Conservation (phyloP, 2,797 vertebrate genomes). For the Pogoniulus pusillus region DNA sequence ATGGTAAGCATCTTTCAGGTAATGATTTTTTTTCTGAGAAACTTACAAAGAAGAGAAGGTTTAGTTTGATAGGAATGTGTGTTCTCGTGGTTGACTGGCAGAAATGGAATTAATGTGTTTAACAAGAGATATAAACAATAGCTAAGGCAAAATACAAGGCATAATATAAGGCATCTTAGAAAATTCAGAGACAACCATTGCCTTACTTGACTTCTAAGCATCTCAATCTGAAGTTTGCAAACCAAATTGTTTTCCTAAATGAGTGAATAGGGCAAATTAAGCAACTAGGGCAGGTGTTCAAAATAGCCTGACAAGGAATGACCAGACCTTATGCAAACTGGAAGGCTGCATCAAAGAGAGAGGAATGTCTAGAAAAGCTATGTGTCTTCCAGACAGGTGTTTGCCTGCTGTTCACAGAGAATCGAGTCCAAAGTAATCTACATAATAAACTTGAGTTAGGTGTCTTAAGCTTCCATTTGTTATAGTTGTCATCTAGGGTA, state of each 20-base stretch:
- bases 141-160: not conserved
- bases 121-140: not conserved
- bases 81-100: not conserved
- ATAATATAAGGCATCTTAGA: not conserved
- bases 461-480: not conserved
- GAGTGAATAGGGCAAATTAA: not conserved
- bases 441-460: not conserved
- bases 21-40: not conserved
- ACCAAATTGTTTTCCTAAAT: not conserved
- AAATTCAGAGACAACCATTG: not conserved
- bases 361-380: not conserved
- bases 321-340: not conserved
- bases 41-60: not conserved
- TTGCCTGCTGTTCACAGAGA: not conserved
- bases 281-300: not conserved
- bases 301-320: not conserved
- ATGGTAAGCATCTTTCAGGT: not conserved
- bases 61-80: not conserved
- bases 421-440: not conserved
- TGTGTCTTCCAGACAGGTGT: not conserved
- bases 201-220: not conserved
- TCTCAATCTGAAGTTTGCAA: not conserved
- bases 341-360: not conserved
- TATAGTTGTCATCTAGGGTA: not conserved
- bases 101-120: not conserved